phyloP scores from a whole-genome alignment of 1,140 invertebrate genomes.

The Archivesica marissinica region DNA sequence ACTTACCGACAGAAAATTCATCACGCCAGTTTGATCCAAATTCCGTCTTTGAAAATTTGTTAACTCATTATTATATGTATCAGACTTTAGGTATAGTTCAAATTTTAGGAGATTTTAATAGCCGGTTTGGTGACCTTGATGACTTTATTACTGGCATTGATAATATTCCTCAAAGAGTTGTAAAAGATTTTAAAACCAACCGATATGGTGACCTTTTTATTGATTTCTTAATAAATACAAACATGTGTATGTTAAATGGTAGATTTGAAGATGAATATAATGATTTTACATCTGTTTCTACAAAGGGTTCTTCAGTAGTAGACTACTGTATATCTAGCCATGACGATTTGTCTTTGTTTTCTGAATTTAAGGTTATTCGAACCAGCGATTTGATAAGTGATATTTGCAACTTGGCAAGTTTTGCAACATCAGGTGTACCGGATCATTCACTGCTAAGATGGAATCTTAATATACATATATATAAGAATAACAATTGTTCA shows the following conservation, averaged over 20 bases:
- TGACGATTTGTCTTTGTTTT: constrained; percentile 1
- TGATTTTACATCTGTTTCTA: constrained; percentile 54
- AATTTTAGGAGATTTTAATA: constrained; percentile 59
- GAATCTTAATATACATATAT: not conserved
- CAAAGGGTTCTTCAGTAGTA: constrained; percentile 61
- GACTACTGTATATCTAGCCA: constrained; percentile 57
- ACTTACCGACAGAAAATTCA: constrained; percentile 54
- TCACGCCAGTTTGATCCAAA: constrained; percentile 17
- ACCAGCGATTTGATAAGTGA: constrained; percentile 23
- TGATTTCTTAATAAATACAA: constrained; percentile 62
- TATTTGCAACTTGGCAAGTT: not conserved
- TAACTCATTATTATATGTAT: constrained; percentile 36
- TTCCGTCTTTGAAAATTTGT: constrained; percentile 30
- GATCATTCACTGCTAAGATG: constrained; percentile 13
- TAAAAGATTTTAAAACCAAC: constrained; percentile 54
- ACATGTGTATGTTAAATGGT: constrained; percentile 63
- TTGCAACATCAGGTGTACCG: not conserved
- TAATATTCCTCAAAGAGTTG: constrained; percentile 21
- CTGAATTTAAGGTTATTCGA: constrained; percentile 25
- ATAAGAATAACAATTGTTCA: not conserved
- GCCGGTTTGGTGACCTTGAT: constrained; percentile 45
- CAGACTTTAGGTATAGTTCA: constrained; percentile 34
- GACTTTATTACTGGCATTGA: constrained; percentile 65
- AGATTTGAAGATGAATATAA: constrained; percentile 23
- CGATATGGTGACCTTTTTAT: constrained; percentile 56